phyloP scores from a whole-genome alignment of 2,113 vertebrate species.

The Microtus oregoni region DNA sequence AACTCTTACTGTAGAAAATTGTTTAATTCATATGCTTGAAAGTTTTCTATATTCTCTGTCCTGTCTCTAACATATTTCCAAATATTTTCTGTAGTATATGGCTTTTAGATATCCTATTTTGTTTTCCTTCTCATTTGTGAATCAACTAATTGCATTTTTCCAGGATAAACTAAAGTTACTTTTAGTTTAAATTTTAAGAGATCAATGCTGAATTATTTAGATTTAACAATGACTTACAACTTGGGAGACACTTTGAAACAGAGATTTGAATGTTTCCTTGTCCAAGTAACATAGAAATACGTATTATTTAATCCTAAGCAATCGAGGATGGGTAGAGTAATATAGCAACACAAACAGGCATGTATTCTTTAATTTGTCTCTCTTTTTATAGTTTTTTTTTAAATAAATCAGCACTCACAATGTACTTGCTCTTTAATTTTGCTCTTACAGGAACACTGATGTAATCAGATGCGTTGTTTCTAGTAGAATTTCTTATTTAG shows the following conservation, averaged over 20 bases:
- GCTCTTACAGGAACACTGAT: background rate
- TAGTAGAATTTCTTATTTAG: conserved; percentile 46
- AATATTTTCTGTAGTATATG: background rate
- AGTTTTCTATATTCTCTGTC: background rate
- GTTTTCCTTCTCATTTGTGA: background rate
- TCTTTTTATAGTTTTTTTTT: conserved; percentile 52
- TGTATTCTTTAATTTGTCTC: background rate
- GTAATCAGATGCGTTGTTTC: conserved; percentile 33
- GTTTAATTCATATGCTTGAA: background rate
- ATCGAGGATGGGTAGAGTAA: background rate
- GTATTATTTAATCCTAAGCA: background rate
- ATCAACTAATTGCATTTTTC: background rate
- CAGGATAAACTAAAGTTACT: background rate
- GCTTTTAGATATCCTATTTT: background rate
- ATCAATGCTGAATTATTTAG: background rate
- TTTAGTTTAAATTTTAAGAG: background rate
- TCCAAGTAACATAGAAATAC: background rate
- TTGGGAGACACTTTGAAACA: background rate
- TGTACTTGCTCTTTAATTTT: background rate
- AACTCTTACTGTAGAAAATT: background rate
- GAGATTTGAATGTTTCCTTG: accelerated
- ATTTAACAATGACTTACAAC: background rate
- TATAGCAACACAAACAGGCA: background rate
- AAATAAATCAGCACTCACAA: background rate
- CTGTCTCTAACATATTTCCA: background rate